Base-by-base conservation (phyloP, 2,888 invertebrate genomes). In the Cephus sareptanus region DNA sequence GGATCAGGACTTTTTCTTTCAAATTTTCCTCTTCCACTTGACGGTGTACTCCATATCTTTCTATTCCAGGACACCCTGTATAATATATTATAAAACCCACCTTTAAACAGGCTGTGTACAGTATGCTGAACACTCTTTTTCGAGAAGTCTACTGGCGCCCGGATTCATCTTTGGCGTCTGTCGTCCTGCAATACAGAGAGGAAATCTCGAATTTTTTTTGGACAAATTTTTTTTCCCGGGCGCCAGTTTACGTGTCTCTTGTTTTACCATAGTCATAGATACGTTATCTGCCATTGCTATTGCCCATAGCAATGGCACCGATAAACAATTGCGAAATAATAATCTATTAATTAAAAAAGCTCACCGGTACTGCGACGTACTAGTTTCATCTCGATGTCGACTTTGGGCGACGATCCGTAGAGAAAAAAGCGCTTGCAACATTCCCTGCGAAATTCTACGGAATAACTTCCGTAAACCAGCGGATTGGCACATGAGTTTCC, bases 401-500 rank as follows among this genome's bases (percentile, higher is more conserved):
- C 15, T 71, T 31, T 71, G 12, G 71, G 34, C 71, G 71, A 33
- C 31, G 34, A 68, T 35, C 40, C 30, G 34, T 84, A 83, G 4
- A 84, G 83, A 23, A 83, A 76, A 56, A 89, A 88, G 79, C 90
- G 90, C 34, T 87, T 86, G 35, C 86, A 87, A 82, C 90, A 92
- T 80, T 92, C 91, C 73, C 91, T 89, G n/a, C 91, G 90, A 77
- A 94, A 93, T 85, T 94, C 94, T 80, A 95, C 92, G 15, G 94
- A 94, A 86, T 94, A 95, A 76, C 95, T 94, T 1, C 96, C 96
- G 86, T 96, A 96, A 30, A 96, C 96, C 73, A 96, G 91, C 0
- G 96, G 96, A 89, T 96, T 95, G 93, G 96, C 95, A 90, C 96
- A 96, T 68, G 96, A 95, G 90, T 96, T 96, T 75, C 95, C 95